Base-by-base conservation (phyloP, 2,113 vertebrate genomes). In the Nannobrachium achirus region DNA sequence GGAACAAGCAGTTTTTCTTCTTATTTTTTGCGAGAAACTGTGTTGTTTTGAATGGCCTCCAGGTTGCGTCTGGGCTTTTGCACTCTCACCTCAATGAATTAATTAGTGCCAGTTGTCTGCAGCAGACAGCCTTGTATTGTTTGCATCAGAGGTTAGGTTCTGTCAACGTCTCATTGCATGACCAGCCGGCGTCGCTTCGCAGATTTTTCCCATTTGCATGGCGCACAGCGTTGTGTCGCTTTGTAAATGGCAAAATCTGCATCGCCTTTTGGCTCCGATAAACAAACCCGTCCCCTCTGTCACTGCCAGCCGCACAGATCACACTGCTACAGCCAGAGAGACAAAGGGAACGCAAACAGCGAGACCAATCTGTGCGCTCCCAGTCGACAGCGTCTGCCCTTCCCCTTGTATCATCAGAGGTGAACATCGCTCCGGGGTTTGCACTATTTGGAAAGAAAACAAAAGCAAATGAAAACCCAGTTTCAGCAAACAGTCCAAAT, bases 211-310 rank as follows among this genome's bases (percentile, higher is more conserved):
- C 82, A 76, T 79, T 85, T 82, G 80, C 77, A 70, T 45, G 14
- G 66, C 51, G 73, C 68, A 61, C 25, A 86, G 76, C 77, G 58
- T 51, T 67, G 65, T 83, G 83, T 71, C 63, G 66, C 79, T 80
- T 67, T 85, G 75, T 82, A 83, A 87, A 83, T 86, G 85, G 75
- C 83, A 81, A 80, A 85, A 87, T 87, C 85, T 82, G 86, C 83
- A 83, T 86, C 44, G 71, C 61, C 70, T 85, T 75, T 77, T 73
- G 73, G 81, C 73, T 66, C 52, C 56, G 8, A 59, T 68, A 74
- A 83, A 85, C 72, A 73, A 76, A 63, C 48, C 58, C 61, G 18
- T 61, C 71, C 69, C 66, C 58, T 9, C 56, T 50, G 68, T 50
- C 46, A 49, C 53, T 7, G 11, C 68, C 75, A 66, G 69, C 56